Evolutionary conservation across 2,797 vertebrate species (phyloP), one percentile per base, ranked within the genome.

Genomic region (Percopsis omiscomaycus): DNA sequence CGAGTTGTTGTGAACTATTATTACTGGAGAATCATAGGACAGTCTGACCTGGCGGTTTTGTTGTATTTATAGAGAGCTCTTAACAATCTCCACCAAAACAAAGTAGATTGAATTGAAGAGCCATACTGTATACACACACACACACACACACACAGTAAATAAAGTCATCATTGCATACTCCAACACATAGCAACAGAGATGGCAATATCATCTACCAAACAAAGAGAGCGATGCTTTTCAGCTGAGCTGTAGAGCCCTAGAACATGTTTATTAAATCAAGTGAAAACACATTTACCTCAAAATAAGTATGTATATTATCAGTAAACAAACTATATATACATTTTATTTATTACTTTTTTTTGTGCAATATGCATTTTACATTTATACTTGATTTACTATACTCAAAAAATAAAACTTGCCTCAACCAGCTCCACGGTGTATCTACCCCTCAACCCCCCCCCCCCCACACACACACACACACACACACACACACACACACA

Each of bases 41-140:
- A 1, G 54, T 59, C 76, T 67, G 76, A 78, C 66, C 79, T 79
- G 80, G 81, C 82, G 69, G 80, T 75, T 69, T 78, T 81, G 44
- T 88, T 85, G 32, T 88, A 87, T 88, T 86, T 75, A 81, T 85
- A 80, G 84, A 89, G 87, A 69, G 82, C 81, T 64, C 88, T 90
- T 85, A 86, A 85, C 88, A 82, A 87, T 81, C 69, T 79, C 66
- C 82, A 83, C 70, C 83, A 73, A 61, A 80, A 68, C 83, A n/a
- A 80, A 83, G 84, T 46, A 78, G 84, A 59, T 75, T 76, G 75
- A 32, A 69, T 60, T 88, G 84, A 81, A 88, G 87, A 80, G 87
- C 86, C 82, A 84, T 84, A 81, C 32, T 37, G 32, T 37, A 8
- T 37, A 32, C 30, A 32, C 30, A 32, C 30, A 32, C 30, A 32